phyloP scores from a whole-genome alignment of 2,113 vertebrate genomes.

The Phrynocephalus versicolor region DNA sequence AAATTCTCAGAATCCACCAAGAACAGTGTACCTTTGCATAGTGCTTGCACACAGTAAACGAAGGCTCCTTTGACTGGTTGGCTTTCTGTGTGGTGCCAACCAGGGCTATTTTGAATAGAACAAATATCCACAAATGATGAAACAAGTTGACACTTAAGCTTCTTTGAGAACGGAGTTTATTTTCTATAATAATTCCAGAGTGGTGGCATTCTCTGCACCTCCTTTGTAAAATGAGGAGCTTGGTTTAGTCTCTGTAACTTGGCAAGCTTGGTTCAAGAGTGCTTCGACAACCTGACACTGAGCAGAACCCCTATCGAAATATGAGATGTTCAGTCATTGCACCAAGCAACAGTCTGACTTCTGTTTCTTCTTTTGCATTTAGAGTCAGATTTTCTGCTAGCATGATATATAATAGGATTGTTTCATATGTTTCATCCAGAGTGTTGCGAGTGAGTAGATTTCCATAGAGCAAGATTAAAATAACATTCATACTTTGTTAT shows the following conservation, averaged over 20 bases:
- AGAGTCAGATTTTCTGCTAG: not conserved
- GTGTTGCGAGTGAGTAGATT: not conserved
- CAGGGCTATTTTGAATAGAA: not conserved
- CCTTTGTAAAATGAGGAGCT: not conserved
- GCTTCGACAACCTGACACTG: not conserved
- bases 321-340: not conserved
- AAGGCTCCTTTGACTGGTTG: not conserved
- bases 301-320: not conserved
- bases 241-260: not conserved
- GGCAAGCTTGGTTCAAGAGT: not conserved
- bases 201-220: not conserved
- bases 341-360: not conserved
- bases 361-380: not conserved
- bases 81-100: not conserved
- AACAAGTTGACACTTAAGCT: not conserved
- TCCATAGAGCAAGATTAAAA: not conserved
- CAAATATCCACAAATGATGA: not conserved
- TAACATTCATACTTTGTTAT: constrained; percentile 24
- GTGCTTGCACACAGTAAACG: not conserved
- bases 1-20: too few species aligned
- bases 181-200: not conserved
- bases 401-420: not conserved
- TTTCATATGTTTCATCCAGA: not conserved
- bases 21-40: not conserved
- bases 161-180: not conserved